Percentiles rank a stretch among this genome's conserved stretches.
Evolutionary conservation across 2,113 vertebrate genomes (phyloP).

Genomic region (Myanophis thanlyinensis): DNA sequence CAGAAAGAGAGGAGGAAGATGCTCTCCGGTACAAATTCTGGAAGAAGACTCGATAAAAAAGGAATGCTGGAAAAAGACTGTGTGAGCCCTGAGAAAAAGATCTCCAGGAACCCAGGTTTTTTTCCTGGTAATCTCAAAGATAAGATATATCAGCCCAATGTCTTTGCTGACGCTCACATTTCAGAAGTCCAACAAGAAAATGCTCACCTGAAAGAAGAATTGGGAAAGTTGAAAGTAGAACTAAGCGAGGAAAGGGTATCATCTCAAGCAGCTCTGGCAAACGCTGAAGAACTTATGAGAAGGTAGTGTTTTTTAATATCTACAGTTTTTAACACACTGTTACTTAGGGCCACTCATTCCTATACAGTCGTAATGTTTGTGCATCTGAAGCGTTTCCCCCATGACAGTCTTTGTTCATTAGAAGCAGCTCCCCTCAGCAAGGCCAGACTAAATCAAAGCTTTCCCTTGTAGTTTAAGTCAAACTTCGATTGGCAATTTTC

Average conservation of each 20-base stretch:
- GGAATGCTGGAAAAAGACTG: slow-evolving; percentile 48
- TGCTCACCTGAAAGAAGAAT: slow-evolving; percentile 69
- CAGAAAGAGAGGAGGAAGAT: slow-evolving; percentile 83
- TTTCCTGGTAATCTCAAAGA: slow-evolving; percentile 64
- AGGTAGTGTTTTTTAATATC: slow-evolving; percentile 66
- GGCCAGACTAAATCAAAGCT: neutral
- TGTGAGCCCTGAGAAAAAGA: slow-evolving; percentile 37
- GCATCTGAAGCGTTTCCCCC: neutral
- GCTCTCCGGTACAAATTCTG: slow-evolving; percentile 67
- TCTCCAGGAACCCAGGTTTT: slow-evolving; percentile 12
- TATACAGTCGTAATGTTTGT: neutral
- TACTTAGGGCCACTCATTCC: neutral
- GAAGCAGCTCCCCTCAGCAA: neutral
- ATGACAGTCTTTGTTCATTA: neutral
- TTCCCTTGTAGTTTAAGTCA: neutral
- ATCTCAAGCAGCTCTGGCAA: slow-evolving; percentile 62
- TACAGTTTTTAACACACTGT: neutral
- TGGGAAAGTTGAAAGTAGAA: slow-evolving; percentile 73
- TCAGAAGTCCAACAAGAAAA: slow-evolving; percentile 85
- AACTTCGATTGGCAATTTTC: neutral
- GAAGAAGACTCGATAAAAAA: slow-evolving; percentile 40
- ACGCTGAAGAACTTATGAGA: slow-evolving; percentile 70
- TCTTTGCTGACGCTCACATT: slow-evolving; percentile 76
- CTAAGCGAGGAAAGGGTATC: slow-evolving; percentile 70
- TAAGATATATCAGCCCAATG: slow-evolving; percentile 77